Percentiles rank a stretch among this genome's conserved stretches.
Conservation (phyloP, 1,140 invertebrate species). For the Spodoptera frugiperda region DNA sequence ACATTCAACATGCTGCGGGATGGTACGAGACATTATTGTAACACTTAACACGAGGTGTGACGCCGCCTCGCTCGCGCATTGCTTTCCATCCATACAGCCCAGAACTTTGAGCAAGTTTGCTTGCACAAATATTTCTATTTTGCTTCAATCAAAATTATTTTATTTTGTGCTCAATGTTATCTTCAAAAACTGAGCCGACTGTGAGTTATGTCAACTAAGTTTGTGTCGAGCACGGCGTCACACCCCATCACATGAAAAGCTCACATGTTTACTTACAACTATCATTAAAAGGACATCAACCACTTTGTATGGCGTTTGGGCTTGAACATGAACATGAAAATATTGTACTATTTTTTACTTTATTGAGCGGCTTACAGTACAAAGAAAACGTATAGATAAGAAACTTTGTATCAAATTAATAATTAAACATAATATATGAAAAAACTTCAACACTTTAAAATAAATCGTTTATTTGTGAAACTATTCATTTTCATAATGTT, state of each 20-base stretch:
- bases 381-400: too few relatives aligned
- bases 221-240: constrained; percentile 3
- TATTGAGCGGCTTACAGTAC: too few relatives aligned
- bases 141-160: neutral
- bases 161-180: constrained; percentile 28
- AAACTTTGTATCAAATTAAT: too few relatives aligned
- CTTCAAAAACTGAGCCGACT: constrained; percentile 6
- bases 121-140: constrained; percentile 10
- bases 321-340: too few relatives aligned
- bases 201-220: neutral
- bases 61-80: neutral
- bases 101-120: neutral
- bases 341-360: too few relatives aligned
- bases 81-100: neutral
- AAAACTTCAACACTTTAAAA: too few relatives aligned
- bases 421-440: too few relatives aligned
- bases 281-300: constrained; percentile 80
- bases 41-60: constrained; percentile 25
- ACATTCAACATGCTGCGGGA: constrained; percentile 54
- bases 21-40: constrained; percentile 29
- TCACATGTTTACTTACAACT: constrained; percentile 74
- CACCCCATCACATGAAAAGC: constrained; percentile 57
- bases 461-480: too few relatives aligned
- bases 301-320: constrained; percentile 85
- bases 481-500: too few relatives aligned